Conservation (phyloP, 2,113 vertebrate genomes). For the Hippocampus zosterae region DNA sequence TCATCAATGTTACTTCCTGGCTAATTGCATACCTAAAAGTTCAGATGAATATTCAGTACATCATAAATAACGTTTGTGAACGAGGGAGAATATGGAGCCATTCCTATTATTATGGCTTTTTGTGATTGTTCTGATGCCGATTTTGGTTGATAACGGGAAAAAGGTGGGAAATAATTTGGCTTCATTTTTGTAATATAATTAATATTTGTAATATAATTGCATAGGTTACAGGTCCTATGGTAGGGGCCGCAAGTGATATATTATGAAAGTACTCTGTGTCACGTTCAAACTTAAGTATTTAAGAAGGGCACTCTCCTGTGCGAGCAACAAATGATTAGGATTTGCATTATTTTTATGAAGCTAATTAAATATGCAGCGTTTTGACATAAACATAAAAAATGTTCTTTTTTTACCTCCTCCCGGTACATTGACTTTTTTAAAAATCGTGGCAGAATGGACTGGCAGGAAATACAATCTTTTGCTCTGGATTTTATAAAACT, state of each 20-base stretch:
- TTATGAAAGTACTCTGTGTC: neutral
- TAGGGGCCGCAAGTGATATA: neutral
- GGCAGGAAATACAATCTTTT: neutral
- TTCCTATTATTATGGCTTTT: neutral
- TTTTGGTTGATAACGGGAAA: neutral
- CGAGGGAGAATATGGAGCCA: neutral
- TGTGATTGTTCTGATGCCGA: neutral
- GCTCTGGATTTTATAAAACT: neutral
- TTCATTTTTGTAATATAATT: no score
- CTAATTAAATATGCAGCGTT: neutral
- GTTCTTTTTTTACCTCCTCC: neutral
- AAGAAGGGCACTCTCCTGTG: neutral
- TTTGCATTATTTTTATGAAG: neutral
- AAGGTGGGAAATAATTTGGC: neutral
- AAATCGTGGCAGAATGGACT: neutral
- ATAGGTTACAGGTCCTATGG: no score
- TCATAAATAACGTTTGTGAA: neutral
- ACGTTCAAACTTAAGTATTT: neutral
- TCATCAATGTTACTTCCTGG: slow-evolving; percentile 12
- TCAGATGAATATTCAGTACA: neutral
- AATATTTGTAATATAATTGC: neutral
- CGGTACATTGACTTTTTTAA: neutral
- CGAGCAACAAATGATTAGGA: neutral
- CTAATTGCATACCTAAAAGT: neutral
- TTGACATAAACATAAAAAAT: neutral